Conservation (phyloP, 2,113 vertebrate species). For the Pao palembangensis region DNA sequence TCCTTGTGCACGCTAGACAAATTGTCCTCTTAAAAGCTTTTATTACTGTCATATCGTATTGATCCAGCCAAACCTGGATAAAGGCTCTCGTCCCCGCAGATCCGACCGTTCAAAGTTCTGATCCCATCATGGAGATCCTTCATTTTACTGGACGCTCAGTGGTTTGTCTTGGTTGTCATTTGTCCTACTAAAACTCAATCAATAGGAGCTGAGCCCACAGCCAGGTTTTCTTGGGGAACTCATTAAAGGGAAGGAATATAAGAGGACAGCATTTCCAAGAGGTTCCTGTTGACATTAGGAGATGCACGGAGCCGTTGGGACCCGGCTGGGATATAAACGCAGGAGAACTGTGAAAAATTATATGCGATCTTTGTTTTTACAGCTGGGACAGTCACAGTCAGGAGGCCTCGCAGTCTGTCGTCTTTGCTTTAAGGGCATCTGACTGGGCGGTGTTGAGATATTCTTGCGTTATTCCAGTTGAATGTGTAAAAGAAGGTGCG, state of each 20-base stretch:
- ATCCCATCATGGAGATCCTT: slow-evolving; percentile 29
- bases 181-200: slow-evolving; percentile 52
- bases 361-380: too few species aligned
- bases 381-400: too few species aligned
- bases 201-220: slow-evolving; percentile 47
- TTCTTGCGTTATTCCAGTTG: too few species aligned
- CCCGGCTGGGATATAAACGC: slow-evolving; percentile 1
- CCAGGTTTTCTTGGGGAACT: slow-evolving; percentile 57
- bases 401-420: too few species aligned
- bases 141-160: slow-evolving; percentile 27
- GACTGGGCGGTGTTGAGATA: too few species aligned
- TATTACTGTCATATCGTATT: slow-evolving; percentile 16
- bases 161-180: slow-evolving; percentile 49
- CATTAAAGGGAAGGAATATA: slow-evolving; percentile 55
- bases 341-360: not conserved
- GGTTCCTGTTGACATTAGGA: slow-evolving; percentile 45
- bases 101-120: slow-evolving; percentile 25
- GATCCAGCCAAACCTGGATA: slow-evolving; percentile 32
- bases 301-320: slow-evolving; percentile 25
- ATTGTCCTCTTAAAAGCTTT: slow-evolving; percentile 20
- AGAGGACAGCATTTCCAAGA: slow-evolving; percentile 36
- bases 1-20: not conserved
- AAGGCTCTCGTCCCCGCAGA: slow-evolving; percentile 23
- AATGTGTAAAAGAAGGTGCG: too few species aligned
- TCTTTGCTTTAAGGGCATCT: too few species aligned